These are phyloP conservation scores for Ceuthmochares aereus DNA, from an alignment of 2,113 vertebrate genomes.

Conservation along the genomic window DNA sequence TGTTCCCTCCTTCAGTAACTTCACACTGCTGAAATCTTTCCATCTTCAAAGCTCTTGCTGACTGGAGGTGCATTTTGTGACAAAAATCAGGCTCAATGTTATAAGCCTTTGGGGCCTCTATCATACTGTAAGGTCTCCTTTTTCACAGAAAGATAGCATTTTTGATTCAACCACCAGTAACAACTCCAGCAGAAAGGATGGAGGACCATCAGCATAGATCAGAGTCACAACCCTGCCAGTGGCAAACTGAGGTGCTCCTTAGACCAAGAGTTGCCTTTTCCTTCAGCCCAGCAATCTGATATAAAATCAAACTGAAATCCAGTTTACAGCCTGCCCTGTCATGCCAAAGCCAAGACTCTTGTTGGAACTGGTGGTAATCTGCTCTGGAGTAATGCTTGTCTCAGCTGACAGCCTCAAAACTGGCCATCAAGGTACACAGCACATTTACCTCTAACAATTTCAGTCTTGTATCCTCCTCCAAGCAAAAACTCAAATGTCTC, in stretches of 20 bases:
- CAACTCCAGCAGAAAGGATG: neutral
- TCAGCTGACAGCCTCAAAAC: neutral
- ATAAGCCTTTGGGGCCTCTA: neutral
- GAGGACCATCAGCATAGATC: rapidly evolving
- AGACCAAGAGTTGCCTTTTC: neutral
- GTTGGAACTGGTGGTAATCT: neutral
- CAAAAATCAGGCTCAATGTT: neutral
- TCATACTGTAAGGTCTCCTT: neutral
- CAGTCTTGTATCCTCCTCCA: neutral
- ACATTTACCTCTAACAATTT: neutral
- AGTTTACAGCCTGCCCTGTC: neutral
- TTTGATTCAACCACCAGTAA: neutral
- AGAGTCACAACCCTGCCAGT: neutral
- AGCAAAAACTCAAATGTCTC: neutral
- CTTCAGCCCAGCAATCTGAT: neutral
- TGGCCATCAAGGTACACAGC: neutral
- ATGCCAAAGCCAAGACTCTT: neutral
- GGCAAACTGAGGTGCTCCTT: neutral
- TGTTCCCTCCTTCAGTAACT: neutral
- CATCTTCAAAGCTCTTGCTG: neutral
- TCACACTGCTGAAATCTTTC: neutral
- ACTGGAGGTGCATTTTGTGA: neutral
- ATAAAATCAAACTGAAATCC: neutral
- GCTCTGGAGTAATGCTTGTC: neutral
- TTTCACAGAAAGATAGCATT: neutral